A percentile compares a stretch with the other conserved stretches of the same genome.
Conservation (phyloP, 2,888 invertebrate species). For the Furcula furcula region DNA sequence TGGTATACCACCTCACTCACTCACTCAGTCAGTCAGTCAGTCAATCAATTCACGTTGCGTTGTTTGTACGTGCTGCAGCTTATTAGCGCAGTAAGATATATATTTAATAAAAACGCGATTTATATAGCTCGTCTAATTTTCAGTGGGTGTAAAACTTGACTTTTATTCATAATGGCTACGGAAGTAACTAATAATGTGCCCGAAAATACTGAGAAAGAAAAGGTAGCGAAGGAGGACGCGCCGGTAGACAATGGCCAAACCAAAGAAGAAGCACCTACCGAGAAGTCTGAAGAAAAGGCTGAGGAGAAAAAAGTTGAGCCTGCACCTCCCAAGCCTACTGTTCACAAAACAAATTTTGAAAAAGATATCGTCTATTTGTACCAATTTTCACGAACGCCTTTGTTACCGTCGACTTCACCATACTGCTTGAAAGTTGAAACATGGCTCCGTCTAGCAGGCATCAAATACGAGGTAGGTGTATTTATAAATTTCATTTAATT, state of each 20-base stretch:
- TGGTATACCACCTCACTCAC: too few relatives aligned
- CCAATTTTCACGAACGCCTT: constrained; percentile 95
- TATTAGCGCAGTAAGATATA: constrained; percentile 13
- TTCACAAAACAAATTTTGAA: constrained; percentile 94
- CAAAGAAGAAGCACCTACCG: constrained; percentile 67
- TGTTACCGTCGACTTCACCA: constrained; percentile 94
- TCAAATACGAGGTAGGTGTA: constrained; percentile 94
- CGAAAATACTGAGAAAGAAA: constrained; percentile 83
- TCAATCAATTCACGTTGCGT: constrained; percentile 6
- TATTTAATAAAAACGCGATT: constrained; percentile 8
- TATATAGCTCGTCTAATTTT: constrained; percentile 14
- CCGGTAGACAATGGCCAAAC: constrained; percentile 71
- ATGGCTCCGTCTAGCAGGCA: constrained; percentile 94
- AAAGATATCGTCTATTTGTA: constrained; percentile 97
- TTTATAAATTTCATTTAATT: constrained; percentile 5
- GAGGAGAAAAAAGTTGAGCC: constrained; percentile 84
- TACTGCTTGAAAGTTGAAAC: constrained; percentile 98
- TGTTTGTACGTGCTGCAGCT: constrained; percentile 3
- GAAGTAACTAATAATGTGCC: constrained; percentile 88
- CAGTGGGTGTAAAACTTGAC: constrained; percentile 27
- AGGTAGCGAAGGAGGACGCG: constrained; percentile 80
- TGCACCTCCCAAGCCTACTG: constrained; percentile 88
- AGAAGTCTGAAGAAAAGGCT: constrained; percentile 69
- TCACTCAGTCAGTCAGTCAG: constrained; percentile 8
- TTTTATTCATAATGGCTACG: constrained; percentile 84